Evolutionary conservation across 2,888 invertebrate species (phyloP).

Genomic region (Phoronis australis): DNA sequence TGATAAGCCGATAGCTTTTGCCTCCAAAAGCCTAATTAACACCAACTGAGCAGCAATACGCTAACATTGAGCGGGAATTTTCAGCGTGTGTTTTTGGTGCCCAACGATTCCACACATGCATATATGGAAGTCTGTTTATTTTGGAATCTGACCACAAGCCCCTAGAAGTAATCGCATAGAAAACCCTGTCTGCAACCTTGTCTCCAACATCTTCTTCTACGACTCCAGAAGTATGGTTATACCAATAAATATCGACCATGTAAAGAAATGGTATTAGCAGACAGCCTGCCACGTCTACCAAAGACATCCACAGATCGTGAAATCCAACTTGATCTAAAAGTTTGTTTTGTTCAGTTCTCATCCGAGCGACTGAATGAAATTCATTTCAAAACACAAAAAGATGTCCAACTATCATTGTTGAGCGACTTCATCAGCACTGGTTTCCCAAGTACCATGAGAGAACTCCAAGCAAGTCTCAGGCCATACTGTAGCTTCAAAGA

Average conservation of each 20-base stretch:
- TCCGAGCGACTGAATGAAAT: constrained; percentile 1
- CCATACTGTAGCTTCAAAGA: constrained; percentile 12
- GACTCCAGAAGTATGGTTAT: constrained; percentile 15
- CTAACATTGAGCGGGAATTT: constrained; percentile 22
- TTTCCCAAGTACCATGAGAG: constrained; percentile 6
- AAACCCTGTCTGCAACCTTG: constrained; percentile 9
- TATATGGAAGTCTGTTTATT: constrained; percentile 17
- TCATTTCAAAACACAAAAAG: not conserved
- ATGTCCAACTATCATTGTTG: constrained; percentile 8
- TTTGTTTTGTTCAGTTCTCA: not conserved
- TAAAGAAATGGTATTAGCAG: constrained; percentile 12
- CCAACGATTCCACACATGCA: constrained; percentile 19
- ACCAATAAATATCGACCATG: constrained; percentile 11
- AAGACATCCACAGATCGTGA: no score
- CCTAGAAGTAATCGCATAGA: constrained; percentile 9
- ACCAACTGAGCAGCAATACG: constrained; percentile 18
- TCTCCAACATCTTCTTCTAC: constrained; percentile 12
- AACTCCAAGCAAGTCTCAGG: constrained; percentile 2
- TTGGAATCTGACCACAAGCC: constrained; percentile 25
- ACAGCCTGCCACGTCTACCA: constrained; percentile 12
- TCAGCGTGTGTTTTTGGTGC: constrained; percentile 19
- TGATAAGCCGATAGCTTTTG: constrained; percentile 19
- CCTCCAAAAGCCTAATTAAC: constrained; percentile 24
- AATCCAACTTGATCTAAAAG: no score
- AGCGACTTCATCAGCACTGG: constrained; percentile 5